A percentile compares a stretch with the other conserved stretches of the same genome.
phyloP scores from a whole-genome alignment of 2,888 invertebrate species.

The Vanessa cardui region DNA sequence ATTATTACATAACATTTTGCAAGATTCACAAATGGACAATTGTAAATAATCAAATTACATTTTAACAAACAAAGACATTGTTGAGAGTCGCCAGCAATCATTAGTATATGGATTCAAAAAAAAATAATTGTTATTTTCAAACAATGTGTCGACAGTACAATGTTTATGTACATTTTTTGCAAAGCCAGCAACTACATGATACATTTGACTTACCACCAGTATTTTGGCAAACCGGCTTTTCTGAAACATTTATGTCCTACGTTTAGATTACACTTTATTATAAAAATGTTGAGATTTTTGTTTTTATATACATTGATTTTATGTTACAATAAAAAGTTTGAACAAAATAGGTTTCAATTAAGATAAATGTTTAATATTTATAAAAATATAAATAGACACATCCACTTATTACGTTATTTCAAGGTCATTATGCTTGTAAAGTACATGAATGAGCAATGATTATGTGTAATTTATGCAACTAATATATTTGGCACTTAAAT shows the following conservation, averaged over 20 bases:
- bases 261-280: constrained; percentile 14
- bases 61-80: constrained; percentile 5
- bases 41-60: constrained; percentile 1
- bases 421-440: no score
- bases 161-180: constrained; percentile 39
- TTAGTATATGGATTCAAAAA: constrained; percentile 20
- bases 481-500: no score
- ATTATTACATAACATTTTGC: constrained; percentile 1
- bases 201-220: constrained; percentile 72
- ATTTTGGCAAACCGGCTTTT: constrained; percentile 68
- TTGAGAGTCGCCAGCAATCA: constrained; percentile 16
- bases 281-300: neutral
- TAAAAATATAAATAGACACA: no score
- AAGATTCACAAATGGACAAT: neutral
- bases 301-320: no score
- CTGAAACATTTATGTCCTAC: constrained; percentile 64
- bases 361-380: no score
- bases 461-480: no score
- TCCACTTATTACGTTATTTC: no score
- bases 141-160: constrained; percentile 21
- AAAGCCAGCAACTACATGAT: constrained; percentile 50
- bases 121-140: constrained; percentile 24
- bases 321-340: no score
- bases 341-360: no score
- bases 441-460: no score